phyloP scores from a whole-genome alignment of 2,888 invertebrate genomes.

The Bombyx huttoni region DNA sequence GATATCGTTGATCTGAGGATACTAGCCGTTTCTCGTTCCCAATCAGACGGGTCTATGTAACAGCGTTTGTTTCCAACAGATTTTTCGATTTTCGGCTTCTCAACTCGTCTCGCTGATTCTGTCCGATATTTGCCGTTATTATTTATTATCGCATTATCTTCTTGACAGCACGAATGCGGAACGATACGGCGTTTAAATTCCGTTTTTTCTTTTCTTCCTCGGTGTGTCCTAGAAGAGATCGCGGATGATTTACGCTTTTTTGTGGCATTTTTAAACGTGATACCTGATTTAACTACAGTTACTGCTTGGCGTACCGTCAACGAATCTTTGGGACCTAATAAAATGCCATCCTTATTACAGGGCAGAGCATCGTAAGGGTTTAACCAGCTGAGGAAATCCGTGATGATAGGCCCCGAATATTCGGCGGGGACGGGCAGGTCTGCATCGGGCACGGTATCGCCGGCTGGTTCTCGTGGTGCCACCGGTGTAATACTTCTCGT shows the following conservation, averaged over 20 bases:
- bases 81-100: constrained; percentile 50
- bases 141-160: constrained; percentile 28
- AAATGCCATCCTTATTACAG: constrained; percentile 47
- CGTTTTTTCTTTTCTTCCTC: constrained; percentile 59
- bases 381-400: constrained; percentile 77
- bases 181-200: constrained; percentile 51
- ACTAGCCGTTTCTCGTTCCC: constrained; percentile 73
- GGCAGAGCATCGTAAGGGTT: constrained; percentile 64
- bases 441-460: constrained; percentile 26
- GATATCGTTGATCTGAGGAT: constrained; percentile 62
- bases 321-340: constrained; percentile 42
- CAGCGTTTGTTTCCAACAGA: constrained; percentile 69
- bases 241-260: constrained; percentile 68
- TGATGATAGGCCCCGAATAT: constrained; percentile 77
- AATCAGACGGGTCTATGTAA: constrained; percentile 64
- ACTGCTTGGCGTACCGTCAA: constrained; percentile 65
- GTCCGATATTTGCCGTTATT: constrained; percentile 48
- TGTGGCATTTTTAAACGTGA: constrained; percentile 38
- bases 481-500: constrained; percentile 37
- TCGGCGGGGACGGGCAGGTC: constrained; percentile 52
- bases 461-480: constrained; percentile 33
- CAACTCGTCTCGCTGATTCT: constrained; percentile 52
- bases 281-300: constrained; percentile 56
- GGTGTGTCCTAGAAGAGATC: constrained; percentile 61
- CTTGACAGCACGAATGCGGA: constrained; percentile 57